Evolutionary conservation across 30 jellyfish, hydroid and myxozoan genomes (phyloP), one percentile per base, ranked within the genome.

Genomic region (Aurelia aurita): DNA sequence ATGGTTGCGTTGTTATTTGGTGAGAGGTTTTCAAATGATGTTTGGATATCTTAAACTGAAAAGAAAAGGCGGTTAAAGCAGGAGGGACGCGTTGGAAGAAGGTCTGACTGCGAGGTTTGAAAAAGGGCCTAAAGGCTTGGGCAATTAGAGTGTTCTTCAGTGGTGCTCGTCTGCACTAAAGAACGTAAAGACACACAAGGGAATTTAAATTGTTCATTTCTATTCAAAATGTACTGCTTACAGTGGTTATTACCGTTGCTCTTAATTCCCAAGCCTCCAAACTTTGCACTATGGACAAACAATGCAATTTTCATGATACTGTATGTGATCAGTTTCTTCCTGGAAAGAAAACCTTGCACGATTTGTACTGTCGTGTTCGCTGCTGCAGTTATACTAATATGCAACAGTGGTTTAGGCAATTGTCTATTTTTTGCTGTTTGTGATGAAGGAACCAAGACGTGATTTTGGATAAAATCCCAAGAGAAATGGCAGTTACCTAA

Each of bases 221-320:
- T 20, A 6, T 0, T 64, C 57, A 75, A 43, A 25, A 87, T 87
- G 96, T 87, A 87, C 83, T 87, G 96, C 62, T 60, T 87, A 31
- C 96, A 87, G 60, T 87, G 96, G 96, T 68, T 87, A 59, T 46
- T 87, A 57, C 96, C 96, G 14, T 57, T 87, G 57, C 82, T 87
- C 18, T 43, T 87, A 11, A 76, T 87, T 14, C 96, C 96, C 10
- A 75, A 78, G 87, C 96, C 96, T 25, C 85, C 96, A 39, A 77
- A 76, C 62, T 27, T 87, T 47, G 87, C 87, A 20, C 73, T 76
- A 20, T 68, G 88, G 90, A 87, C 96, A 34, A 72, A 87, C 82
- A 80, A 87, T 45, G 84, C 90, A 0, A 87, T 87, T 47, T 87
- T 87, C 58, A 66, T 77, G 87, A 39, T 78, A 11, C 82, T 87